Percentiles rank a stretch among this genome's conserved stretches.
These are phyloP conservation scores for Catagonus wagneri DNA, from an alignment of 2,113 vertebrate species.

Conservation along the genomic window DNA sequence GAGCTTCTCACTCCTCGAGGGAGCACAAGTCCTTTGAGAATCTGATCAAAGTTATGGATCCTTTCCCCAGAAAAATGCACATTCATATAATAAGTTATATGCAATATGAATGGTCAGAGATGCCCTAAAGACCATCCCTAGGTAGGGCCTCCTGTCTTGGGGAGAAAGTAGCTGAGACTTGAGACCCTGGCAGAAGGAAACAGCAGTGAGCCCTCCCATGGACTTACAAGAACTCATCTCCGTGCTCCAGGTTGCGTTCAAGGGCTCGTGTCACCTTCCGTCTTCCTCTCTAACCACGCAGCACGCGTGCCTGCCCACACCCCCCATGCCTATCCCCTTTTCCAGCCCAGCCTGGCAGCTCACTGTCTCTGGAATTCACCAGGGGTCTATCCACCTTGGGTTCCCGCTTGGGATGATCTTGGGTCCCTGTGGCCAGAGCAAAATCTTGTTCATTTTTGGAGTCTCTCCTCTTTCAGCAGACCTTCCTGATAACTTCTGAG, in stretches of 20 bases:
- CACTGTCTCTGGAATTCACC: not conserved
- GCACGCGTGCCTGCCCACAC: not conserved
- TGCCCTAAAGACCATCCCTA: not conserved
- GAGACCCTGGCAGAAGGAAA: not conserved
- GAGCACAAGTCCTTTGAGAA: not conserved
- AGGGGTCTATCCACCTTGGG: not conserved
- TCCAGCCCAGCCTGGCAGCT: not conserved
- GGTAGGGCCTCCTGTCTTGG: not conserved
- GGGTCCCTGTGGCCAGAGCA: not conserved
- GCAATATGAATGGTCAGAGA: not conserved
- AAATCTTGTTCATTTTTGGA: not conserved
- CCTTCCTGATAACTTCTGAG: not conserved
- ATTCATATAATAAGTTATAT: not conserved
- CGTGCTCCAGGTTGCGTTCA: not conserved
- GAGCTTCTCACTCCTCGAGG: not conserved
- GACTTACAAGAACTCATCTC: not conserved
- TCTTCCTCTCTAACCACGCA: not conserved
- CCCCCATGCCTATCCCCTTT: not conserved
- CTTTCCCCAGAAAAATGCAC: not conserved
- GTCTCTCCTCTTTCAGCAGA: not conserved
- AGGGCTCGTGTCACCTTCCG: not conserved
- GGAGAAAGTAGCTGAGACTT: not conserved
- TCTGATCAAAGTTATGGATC: not conserved
- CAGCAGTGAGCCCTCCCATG: not conserved
- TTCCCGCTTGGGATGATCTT: not conserved